A percentile compares a stretch with the other conserved stretches of the same genome.
phyloP scores from a whole-genome alignment of 2,113 vertebrate genomes.

The Pavo muticus region DNA sequence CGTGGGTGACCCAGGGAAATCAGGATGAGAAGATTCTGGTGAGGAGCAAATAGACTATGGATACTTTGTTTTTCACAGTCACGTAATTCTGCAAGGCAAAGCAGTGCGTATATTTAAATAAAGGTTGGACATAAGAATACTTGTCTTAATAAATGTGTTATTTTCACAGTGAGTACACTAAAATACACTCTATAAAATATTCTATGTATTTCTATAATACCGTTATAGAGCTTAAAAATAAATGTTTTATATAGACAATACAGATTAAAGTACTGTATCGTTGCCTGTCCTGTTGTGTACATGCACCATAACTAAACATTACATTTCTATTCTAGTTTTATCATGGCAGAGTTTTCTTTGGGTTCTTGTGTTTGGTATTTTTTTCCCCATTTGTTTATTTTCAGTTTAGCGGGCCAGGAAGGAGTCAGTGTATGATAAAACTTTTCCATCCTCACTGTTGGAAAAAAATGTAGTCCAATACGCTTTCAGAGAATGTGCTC shows the following conservation, averaged over 20 bases:
- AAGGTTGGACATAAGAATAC: slow-evolving; percentile 64
- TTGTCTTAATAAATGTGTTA: slow-evolving; percentile 84
- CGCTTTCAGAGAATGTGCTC: background rate
- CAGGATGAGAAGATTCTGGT: slow-evolving; percentile 6
- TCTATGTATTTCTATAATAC: slow-evolving; percentile 81
- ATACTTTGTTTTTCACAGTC: slow-evolving; percentile 67
- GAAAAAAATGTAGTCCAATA: background rate
- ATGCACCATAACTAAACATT: background rate
- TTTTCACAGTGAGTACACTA: slow-evolving; percentile 82
- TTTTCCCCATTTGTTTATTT: background rate
- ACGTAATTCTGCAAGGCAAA: slow-evolving; percentile 52
- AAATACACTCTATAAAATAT: slow-evolving; percentile 78
- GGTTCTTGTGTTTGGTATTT: rapidly evolving
- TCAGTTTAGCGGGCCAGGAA: background rate
- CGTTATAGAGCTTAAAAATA: slow-evolving; percentile 79
- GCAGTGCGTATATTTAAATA: slow-evolving; percentile 67
- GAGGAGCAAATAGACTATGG: slow-evolving; percentile 18
- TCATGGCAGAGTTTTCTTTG: background rate
- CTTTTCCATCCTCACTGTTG: background rate
- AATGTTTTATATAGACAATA: slow-evolving; percentile 82
- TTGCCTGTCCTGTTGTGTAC: slow-evolving; percentile 51
- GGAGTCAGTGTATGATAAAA: background rate
- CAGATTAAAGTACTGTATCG: slow-evolving; percentile 68
- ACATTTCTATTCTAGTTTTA: background rate
- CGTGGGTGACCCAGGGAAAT: slow-evolving; percentile 26